Base-by-base conservation (phyloP, 2,888 invertebrate species). In the Acleris holmiana region DNA sequence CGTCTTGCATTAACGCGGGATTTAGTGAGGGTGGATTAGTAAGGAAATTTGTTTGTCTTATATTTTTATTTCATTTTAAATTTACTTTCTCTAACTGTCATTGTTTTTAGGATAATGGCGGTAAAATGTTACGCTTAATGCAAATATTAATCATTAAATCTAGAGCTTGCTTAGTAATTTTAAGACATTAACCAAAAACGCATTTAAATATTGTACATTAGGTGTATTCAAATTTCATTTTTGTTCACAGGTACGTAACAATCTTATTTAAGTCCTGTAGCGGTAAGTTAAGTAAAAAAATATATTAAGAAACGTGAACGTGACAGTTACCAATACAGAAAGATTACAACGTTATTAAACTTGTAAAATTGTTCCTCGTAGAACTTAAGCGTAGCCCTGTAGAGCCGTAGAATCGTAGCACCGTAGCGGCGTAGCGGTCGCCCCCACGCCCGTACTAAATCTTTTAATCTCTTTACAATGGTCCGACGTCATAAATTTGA, bases 401-500 rank as follows among this genome's bases (percentile, higher is more conserved):
- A 67, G 70, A 69, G 63, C 62, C 68, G 62, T 67, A 63, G 71
- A 66, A 61, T 59, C 67, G 68, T 69, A 67, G 71, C 71, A 64
- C 57, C 73, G 81, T 82, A 79, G 76, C 76, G 48, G 62, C 77
- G 78, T 76, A 76, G 76, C 79, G 67, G 69, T 75, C 76, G 62
- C 67, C 66, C 74, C 76, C 80, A 79, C 78, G 76, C 78, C 80
- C 83, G 82, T 85, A 85, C 82, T 91, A 91, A 91, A 92, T 90
- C 89, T 89, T 91, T 91, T 91, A 92, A 92, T 92, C 91, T 89
- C 88, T 91, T 89, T 89, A 88, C 91, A 91, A 89, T 90, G 89
- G 89, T 86, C 86, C 87, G 74, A 83, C 81, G 85, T 89, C 89
- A 91, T 92, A 92, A 92, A 92, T 92, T 90, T 89, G 89, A 91